A percentile compares a stretch with the other conserved stretches of the same genome.
These are phyloP conservation scores for Cyprinodon tularosa DNA, from an alignment of 2,113 vertebrate genomes.

Conservation along the genomic window DNA sequence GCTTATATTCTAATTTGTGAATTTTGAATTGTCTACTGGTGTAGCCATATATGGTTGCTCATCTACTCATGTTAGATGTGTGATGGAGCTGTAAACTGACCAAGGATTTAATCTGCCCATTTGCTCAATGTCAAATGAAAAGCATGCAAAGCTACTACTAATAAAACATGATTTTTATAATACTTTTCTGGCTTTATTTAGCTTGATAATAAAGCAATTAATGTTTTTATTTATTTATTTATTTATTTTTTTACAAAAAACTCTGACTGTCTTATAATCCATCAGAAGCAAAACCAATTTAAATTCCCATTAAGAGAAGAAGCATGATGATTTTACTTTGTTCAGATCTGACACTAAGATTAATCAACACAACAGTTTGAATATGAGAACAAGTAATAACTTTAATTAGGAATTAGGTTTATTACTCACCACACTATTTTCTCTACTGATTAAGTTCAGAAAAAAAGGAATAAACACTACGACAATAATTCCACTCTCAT, in stretches of 20 bases:
- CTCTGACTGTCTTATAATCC: too few relatives aligned
- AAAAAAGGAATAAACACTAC: background rate
- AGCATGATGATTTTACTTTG: too few relatives aligned
- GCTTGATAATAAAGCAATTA: too few relatives aligned
- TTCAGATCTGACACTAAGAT: background rate
- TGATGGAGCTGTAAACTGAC: background rate
- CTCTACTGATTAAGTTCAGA: background rate
- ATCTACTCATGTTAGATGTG: background rate
- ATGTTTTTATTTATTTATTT: too few relatives aligned
- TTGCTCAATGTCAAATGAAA: background rate
- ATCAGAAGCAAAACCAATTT: too few relatives aligned
- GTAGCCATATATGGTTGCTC: background rate
- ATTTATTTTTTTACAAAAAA: too few relatives aligned
- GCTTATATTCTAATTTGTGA: conserved; percentile 2
- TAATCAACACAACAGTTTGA: background rate
- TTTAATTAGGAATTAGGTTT: background rate
- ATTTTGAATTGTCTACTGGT: background rate
- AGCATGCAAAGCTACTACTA: too few relatives aligned
- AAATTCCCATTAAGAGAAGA: too few relatives aligned
- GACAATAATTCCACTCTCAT: too few relatives aligned
- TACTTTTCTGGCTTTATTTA: too few relatives aligned
- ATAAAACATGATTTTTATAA: too few relatives aligned
- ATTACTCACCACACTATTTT: background rate
- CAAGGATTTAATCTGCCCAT: background rate
- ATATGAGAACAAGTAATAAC: background rate